A percentile compares a stretch with the other conserved stretches of the same genome.
phyloP scores from a whole-genome alignment of 2,113 vertebrate genomes.

The Natator depressus region DNA sequence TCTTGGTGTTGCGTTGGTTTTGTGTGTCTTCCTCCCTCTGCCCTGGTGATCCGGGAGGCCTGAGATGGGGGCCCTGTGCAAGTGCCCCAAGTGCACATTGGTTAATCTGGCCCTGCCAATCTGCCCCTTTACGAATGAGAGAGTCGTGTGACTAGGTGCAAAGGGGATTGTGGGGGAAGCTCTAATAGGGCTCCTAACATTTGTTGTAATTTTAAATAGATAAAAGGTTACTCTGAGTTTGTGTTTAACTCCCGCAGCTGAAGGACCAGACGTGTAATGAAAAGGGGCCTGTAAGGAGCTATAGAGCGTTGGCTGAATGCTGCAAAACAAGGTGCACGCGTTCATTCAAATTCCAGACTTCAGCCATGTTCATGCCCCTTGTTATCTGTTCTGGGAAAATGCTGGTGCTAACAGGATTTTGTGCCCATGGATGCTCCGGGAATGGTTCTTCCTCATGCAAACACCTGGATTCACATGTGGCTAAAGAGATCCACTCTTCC shows the following conservation, averaged over 20 bases:
- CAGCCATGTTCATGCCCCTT: background rate
- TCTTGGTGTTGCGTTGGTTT: background rate
- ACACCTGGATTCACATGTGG: background rate
- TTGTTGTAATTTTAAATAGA: background rate
- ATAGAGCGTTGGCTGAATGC: background rate
- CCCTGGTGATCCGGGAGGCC: background rate
- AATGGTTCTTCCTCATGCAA: background rate
- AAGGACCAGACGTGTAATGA: background rate
- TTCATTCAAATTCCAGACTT: background rate
- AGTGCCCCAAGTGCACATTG: background rate
- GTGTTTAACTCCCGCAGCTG: background rate
- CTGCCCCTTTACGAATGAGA: background rate
- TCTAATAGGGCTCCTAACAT: fast-evolving
- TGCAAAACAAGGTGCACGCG: background rate
- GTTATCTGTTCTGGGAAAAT: background rate
- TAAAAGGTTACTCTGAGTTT: too few species aligned
- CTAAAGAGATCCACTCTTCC: background rate
- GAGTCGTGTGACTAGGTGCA: too few species aligned
- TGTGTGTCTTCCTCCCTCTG: background rate
- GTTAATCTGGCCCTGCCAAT: background rate
- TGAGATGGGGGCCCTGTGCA: background rate
- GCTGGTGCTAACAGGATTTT: background rate
- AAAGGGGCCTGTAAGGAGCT: background rate
- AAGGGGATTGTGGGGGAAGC: background rate
- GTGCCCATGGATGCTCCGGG: background rate